Percentiles rank a stretch among this genome's conserved stretches.
phyloP scores from a whole-genome alignment of 1,140 invertebrate species.

The Amyelois transitella region DNA sequence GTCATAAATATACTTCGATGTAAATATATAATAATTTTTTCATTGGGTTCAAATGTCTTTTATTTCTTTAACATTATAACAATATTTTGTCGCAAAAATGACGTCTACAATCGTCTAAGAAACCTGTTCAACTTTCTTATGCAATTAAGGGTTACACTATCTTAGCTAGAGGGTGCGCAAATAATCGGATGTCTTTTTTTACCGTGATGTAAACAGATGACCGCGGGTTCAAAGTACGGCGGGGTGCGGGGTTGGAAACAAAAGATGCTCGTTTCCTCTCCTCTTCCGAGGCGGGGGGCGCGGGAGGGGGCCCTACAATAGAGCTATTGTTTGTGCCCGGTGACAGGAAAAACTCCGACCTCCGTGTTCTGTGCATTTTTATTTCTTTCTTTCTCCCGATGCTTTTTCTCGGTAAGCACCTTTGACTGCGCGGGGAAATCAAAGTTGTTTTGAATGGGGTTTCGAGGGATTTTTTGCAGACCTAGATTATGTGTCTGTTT shows the following conservation, averaged over 20 bases:
- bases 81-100: background rate
- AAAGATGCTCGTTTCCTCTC: constrained; percentile 71
- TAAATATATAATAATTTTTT: no score
- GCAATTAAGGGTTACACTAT: background rate
- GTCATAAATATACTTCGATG: no score
- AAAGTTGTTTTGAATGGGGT: constrained; percentile 51
- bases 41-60: background rate
- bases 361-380: constrained; percentile 73
- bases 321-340: constrained; percentile 70
- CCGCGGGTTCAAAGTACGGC: constrained; percentile 64
- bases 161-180: constrained; percentile 10
- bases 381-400: constrained; percentile 53
- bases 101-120: background rate
- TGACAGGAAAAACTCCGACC: constrained; percentile 73
- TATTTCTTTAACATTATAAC: background rate
- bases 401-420: constrained; percentile 53
- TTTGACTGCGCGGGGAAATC: constrained; percentile 60
- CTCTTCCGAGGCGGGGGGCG: constrained; percentile 33
- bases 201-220: constrained; percentile 67
- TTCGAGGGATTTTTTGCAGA: constrained; percentile 15
- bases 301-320: constrained; percentile 45
- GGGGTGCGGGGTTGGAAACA: constrained; percentile 53
- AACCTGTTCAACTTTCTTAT: background rate
- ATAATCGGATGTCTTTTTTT: constrained; percentile 48
- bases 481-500: no score